Conservation (phyloP, 2,888 invertebrate genomes). For the Apeira syringaria region DNA sequence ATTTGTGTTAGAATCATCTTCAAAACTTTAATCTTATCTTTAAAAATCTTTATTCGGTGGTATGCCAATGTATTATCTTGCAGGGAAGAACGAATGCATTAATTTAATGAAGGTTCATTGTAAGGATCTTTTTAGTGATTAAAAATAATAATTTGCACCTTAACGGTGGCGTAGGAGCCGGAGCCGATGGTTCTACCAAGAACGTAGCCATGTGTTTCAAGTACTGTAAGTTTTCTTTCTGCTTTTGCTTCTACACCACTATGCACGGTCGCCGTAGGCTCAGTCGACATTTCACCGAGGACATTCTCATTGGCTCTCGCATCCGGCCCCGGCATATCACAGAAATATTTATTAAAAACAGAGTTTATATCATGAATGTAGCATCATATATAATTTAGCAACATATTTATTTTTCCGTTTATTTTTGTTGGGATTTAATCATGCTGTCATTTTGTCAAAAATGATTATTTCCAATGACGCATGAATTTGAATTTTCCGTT, state of each 20-base stretch:
- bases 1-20: too few relatives aligned
- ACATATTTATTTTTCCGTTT: slow-evolving; percentile 59
- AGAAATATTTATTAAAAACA: slow-evolving; percentile 59
- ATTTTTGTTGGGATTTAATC: slow-evolving; percentile 56
- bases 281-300: slow-evolving; percentile 75
- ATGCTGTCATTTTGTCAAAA: slow-evolving; percentile 69
- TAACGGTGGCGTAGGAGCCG: slow-evolving; percentile 93
- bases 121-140: too few relatives aligned
- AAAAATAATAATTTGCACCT: slow-evolving; percentile 83
- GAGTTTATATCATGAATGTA: slow-evolving; percentile 55
- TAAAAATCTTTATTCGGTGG: too few relatives aligned
- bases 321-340: slow-evolving; percentile 82
- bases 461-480: slow-evolving; percentile 39
- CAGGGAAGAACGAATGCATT: too few relatives aligned
- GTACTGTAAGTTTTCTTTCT: slow-evolving; percentile 84
- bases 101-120: too few relatives aligned
- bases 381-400: slow-evolving; percentile 71
- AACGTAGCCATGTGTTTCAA: slow-evolving; percentile 90
- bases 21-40: too few relatives aligned
- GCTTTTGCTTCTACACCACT: slow-evolving; percentile 69
- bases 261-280: slow-evolving; percentile 71
- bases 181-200: slow-evolving; percentile 90
- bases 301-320: slow-evolving; percentile 78
- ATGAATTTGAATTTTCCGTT: slow-evolving; percentile 49
- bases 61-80: too few relatives aligned